A percentile compares a stretch with the other conserved stretches of the same genome.
phyloP scores from a whole-genome alignment of 1,140 invertebrate species.

The Protaetia brevitarsis region DNA sequence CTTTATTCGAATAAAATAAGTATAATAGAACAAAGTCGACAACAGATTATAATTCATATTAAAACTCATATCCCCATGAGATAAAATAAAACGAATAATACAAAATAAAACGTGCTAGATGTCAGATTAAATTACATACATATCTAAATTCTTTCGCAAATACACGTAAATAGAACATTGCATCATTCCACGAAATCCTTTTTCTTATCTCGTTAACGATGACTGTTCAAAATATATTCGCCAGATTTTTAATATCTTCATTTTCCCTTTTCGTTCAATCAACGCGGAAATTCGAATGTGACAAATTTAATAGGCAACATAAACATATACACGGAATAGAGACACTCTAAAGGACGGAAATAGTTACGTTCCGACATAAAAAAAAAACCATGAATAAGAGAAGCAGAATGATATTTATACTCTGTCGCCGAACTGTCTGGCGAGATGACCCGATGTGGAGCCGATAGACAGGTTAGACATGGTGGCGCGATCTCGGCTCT shows the following conservation, averaged over 20 bases:
- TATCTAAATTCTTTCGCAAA: no score
- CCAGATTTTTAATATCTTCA: no score
- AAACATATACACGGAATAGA: background rate
- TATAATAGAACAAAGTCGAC: background rate
- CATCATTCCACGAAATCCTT: background rate
- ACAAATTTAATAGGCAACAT: background rate
- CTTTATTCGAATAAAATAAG: background rate
- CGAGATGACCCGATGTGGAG: background rate
- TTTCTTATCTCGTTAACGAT: background rate
- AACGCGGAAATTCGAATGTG: background rate
- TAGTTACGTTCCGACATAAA: background rate
- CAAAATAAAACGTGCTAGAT: background rate
- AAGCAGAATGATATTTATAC: background rate
- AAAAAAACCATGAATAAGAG: conserved; percentile 12
- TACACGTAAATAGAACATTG: background rate
- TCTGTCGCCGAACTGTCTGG: background rate
- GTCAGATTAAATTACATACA: background rate
- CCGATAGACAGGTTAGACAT: conserved; percentile 10
- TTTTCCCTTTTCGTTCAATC: no score
- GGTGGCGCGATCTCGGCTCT: background rate
- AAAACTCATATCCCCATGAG: no score
- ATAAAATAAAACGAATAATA: no score
- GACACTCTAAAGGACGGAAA: background rate
- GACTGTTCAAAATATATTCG: no score
- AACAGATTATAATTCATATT: background rate